Base-by-base conservation (phyloP, 2,888 invertebrate species). In the Macrophya annulata region DNA sequence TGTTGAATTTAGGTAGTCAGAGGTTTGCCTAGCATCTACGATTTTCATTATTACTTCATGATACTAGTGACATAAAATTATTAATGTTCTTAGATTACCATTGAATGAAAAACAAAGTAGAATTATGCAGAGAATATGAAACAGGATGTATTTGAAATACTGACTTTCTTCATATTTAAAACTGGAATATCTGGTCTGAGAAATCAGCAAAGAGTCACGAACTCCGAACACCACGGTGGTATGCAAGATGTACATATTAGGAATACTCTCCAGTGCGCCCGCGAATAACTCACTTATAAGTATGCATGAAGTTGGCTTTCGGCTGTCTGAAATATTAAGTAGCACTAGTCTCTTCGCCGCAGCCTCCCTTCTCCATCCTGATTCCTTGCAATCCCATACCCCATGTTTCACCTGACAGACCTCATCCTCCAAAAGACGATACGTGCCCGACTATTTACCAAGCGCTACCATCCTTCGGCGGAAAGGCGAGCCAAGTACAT, bases 301-400 rank as follows among this genome's bases (percentile, higher is more conserved):
- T 91, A 90, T 90, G 90, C 90, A 89, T 91, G 88, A 91, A 91
- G 90, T 91, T 91, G 88, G 87, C 89, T 89, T 86, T 86, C 85
- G 83, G 85, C 79, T 71, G 89, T 88, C 89, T 91, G 91, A 91
- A 91, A 91, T 91, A 91, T 91, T 91, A 91, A 91, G 87, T 88
- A 91, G 91, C 87, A 68, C 83, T 83, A 83, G 83, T 83, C 83
- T 65, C 71, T 65, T 83, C 62, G 15, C 62, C 43, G 81, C 62
- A 43, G 81, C 81, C 81, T 45, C 45, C 81, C n/a, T 62, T 9
- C 43, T 55, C 45, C 43, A 74, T 31, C 77, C 25, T 31, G 21
- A 76, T 77, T 77, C 81, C 62, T 17, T 40, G n/a, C 43, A 62
- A 40, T 51, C 17, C 21, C 59, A 25, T 21, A 15, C 81, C 59